Evolutionary conservation across 92 coral and sea anemone genomes (phyloP), one percentile per base, ranked within the genome.

Genomic region (Phymanthus crucifer): DNA sequence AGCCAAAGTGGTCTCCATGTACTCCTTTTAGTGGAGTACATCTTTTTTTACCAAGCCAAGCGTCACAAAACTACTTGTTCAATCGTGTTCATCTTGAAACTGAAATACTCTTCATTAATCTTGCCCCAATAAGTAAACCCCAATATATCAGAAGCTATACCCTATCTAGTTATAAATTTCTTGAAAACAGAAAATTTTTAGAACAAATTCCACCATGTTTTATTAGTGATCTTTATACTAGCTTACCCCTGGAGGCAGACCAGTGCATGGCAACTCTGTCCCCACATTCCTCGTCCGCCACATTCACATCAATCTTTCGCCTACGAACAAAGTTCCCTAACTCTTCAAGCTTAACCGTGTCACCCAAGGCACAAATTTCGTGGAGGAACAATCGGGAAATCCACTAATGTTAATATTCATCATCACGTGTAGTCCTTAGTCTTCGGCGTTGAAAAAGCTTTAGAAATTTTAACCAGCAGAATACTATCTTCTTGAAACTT

Each of bases 221-320:
- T 17, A 45, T 2, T 17, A 1, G n/a, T 0, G 17, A 48, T 54
- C 6, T 4, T 21, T 7, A 27, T n/a, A 61, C 2, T 2, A 36
- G 29, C 71, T 24, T 91, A 94, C 98, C 98, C 86, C 86, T 80
- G 14, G 76, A 70, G 11, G 98, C 94, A 0, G 98, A 91, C 86
- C 94, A 92, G 77, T 94, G 98, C 52, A 94, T 29, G 14, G 98
- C 94, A 0, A 92, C 82, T 19, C 95, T 88, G 37, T 86, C 72
- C 8, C 97, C 97, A 89, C 97, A 94, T 45, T 94, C 98, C 29
- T 87, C 98, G 48, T 94, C 98, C 16, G 72, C 80, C 16, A 87
- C 79, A 50, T 92, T 92, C 32, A 94, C 92, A 57, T 86, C 90
- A 31, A 94, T 82, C 82, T 91, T 94, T 45, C 97, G 92, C 16